phyloP scores from a whole-genome alignment of 2,888 invertebrate genomes.

The Euplexia lucipara region DNA sequence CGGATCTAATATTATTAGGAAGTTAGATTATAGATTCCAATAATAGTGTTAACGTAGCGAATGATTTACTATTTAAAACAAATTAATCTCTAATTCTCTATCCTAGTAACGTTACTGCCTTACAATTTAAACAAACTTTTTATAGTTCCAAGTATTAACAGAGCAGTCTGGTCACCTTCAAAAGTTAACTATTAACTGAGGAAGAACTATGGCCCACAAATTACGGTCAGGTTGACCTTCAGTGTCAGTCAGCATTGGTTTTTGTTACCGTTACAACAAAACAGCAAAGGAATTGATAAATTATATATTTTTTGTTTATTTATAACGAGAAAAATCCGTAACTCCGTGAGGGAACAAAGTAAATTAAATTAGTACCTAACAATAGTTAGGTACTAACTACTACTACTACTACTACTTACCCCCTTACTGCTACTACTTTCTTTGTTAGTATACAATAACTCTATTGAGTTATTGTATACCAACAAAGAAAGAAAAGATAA shows the following conservation, averaged over 20 bases:
- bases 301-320: slow-evolving; percentile 3
- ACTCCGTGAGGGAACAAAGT: background rate
- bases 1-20: background rate
- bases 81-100: too few relatives aligned
- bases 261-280: slow-evolving; percentile 25
- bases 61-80: too few relatives aligned
- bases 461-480: too few relatives aligned
- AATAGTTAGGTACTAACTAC: too few relatives aligned
- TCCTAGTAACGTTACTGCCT: background rate
- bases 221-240: slow-evolving; percentile 22
- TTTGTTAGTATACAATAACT: too few relatives aligned
- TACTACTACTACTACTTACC: too few relatives aligned
- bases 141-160: slow-evolving; percentile 22
- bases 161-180: slow-evolving; percentile 27
- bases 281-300: slow-evolving; percentile 17
- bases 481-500: too few relatives aligned
- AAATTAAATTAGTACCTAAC: background rate
- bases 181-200: slow-evolving; percentile 16
- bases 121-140: slow-evolving; percentile 24
- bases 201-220: slow-evolving; percentile 20
- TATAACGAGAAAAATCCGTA: too few relatives aligned
- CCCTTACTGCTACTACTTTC: too few relatives aligned
- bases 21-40: background rate
- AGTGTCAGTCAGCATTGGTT: slow-evolving; percentile 25
- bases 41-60: background rate